Base-by-base conservation (phyloP, 2,888 invertebrate species). In the Andrena dorsata region DNA sequence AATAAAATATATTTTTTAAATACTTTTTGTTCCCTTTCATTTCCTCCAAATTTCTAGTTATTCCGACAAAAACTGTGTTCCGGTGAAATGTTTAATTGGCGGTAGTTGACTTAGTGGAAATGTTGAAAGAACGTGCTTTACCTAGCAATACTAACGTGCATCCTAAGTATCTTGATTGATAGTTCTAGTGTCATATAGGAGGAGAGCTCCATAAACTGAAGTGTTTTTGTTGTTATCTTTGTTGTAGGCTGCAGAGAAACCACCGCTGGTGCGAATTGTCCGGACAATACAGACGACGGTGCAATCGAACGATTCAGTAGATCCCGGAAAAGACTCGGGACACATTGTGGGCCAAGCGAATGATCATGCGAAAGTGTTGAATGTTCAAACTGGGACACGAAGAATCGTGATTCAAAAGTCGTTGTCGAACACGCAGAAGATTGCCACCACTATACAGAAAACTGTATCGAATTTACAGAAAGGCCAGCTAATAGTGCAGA, bases 321-420 rank as follows among this genome's bases (percentile, higher is more conserved):
- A 83, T 63, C 65, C 28, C 26, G 35, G 72, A 8, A 85, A 80
- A 68, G 84, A 84, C 20, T 49, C 64, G 20, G 84, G 72, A 23
- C 77, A 68, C 8, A 16, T 64, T 2, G 56, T 60, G 51, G 77
- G 23, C 35, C 85, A 89, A 80, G 13, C 35, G 7, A 80, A 35
- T 60, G 87, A 86, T n/a, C 83, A 82, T 6, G 63, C 69, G n/a
- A 86, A 86, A 74, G 82, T 82, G 61, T 41, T 77, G 30, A 63
- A 61, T 47, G 78, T 70, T 8, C 88, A 86, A 58, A 35, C 86
- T 20, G 88, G 87, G 16, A 77, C 82, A 5, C 89, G 92, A 65
- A 88, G 93, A 65, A 90, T 93, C n/a, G 92, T 93, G 0, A 90
- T 93, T 65, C 92, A 92, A 58, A 91, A 90, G 60, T 76, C 90